Conservation (phyloP, 2,888 invertebrate genomes). For the Pachydiplax longipennis region DNA sequence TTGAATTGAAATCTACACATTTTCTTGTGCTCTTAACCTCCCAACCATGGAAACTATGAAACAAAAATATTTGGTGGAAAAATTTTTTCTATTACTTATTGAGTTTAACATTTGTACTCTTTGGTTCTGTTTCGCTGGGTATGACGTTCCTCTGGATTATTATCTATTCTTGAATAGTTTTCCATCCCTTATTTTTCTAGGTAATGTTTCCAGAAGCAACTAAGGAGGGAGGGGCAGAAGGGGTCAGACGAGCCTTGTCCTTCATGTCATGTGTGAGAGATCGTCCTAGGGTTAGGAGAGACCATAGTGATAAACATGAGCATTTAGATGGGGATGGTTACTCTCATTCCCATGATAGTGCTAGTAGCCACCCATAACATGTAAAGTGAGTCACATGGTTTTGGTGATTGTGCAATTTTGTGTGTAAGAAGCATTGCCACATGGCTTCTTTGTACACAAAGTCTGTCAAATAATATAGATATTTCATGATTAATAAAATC, state of each 20-base stretch:
- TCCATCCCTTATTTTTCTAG: background rate
- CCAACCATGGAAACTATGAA: too few relatives aligned
- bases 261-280: slow-evolving; percentile 74
- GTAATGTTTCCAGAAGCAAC: slow-evolving; percentile 27
- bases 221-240: slow-evolving; percentile 56
- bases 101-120: too few relatives aligned
- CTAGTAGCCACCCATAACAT: background rate
- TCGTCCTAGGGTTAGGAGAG: slow-evolving; percentile 60
- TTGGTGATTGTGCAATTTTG: background rate
- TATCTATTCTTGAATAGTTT: too few relatives aligned
- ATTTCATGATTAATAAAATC: background rate
- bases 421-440: background rate
- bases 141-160: too few relatives aligned
- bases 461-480: background rate
- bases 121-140: too few relatives aligned
- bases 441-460: background rate
- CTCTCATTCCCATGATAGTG: background rate
- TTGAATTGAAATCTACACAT: background rate
- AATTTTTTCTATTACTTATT: too few relatives aligned
- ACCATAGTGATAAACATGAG: slow-evolving; percentile 50
- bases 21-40: too few relatives aligned
- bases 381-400: background rate
- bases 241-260: slow-evolving; percentile 72
- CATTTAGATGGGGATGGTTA: background rate
- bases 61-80: too few relatives aligned